Evolutionary conservation across 2,888 invertebrate genomes (phyloP).

Genomic region (Cryptophagus acutangulus): DNA sequence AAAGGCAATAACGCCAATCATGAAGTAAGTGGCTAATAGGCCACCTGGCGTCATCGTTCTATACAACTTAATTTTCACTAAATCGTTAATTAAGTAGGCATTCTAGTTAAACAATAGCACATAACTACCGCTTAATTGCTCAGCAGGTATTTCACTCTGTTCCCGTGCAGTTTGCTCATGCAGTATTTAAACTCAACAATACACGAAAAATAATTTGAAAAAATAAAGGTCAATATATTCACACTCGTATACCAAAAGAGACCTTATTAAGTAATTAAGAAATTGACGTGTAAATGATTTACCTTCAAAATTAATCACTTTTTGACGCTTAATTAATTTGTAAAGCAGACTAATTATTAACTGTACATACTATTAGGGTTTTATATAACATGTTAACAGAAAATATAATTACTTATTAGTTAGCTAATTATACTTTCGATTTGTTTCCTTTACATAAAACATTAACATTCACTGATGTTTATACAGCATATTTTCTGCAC

Average conservation of each 20-base stretch:
- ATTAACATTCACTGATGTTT: too few species aligned
- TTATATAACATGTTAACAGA: conserved; percentile 31
- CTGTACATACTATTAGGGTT: conserved; percentile 28
- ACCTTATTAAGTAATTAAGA: conserved; percentile 26
- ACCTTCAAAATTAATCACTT: conserved; percentile 31
- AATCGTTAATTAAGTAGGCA: conserved; percentile 28
- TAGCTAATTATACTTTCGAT: too few species aligned
- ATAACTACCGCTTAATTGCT: conserved; percentile 15
- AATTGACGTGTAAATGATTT: conserved; percentile 26
- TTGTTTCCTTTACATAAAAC: too few species aligned
- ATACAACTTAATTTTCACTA: conserved; percentile 30
- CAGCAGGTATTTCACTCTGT: too few species aligned
- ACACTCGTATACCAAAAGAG: not conserved
- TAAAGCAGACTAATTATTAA: conserved; percentile 29
- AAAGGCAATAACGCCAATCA: conserved; percentile 22
- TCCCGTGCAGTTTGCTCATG: conserved; percentile 1
- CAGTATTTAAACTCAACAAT: not conserved
- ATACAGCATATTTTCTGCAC: too few species aligned
- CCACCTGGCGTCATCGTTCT: conserved; percentile 19
- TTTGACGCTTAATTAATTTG: conserved; percentile 31
- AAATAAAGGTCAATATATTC: conserved; percentile 1
- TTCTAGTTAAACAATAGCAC: conserved; percentile 25
- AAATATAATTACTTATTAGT: conserved; percentile 27
- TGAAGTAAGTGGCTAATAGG: conserved; percentile 19
- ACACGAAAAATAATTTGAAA: not conserved